These are phyloP conservation scores for Rhizomys pruinosus DNA, from an alignment of 2,113 vertebrate species.

Conservation along the genomic window DNA sequence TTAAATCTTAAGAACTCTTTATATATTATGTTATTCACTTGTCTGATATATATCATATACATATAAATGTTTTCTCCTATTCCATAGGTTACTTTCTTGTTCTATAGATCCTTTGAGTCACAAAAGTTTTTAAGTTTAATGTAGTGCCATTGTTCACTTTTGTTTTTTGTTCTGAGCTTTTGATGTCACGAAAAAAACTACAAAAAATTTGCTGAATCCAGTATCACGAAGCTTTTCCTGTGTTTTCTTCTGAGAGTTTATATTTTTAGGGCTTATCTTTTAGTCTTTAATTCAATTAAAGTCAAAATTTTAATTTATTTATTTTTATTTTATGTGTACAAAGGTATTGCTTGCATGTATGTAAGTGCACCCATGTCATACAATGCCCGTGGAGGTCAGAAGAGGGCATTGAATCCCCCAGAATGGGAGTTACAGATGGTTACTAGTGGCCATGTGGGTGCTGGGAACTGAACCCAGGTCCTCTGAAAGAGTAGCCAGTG, in stretches of 20 bases:
- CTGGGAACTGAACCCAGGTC: too few relatives aligned
- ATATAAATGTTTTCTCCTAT: background rate
- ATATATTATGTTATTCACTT: background rate
- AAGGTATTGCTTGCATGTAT: too few relatives aligned
- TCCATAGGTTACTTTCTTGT: background rate
- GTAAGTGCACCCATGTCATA: too few relatives aligned
- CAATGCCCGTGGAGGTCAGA: too few relatives aligned
- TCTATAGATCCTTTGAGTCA: background rate
- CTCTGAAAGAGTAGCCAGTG: too few relatives aligned
- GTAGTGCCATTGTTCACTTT: background rate
- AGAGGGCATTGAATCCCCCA: too few relatives aligned
- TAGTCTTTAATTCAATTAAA: background rate
- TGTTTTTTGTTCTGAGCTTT: background rate
- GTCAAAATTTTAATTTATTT: background rate
- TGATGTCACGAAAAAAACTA: background rate
- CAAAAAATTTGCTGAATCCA: background rate
- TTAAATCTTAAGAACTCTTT: background rate
- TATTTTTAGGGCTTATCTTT: conserved; percentile 10
- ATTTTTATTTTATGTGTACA: too few relatives aligned
- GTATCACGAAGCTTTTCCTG: background rate
- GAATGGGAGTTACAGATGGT: too few relatives aligned
- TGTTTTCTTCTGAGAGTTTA: conserved; percentile 27
- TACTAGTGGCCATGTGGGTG: too few relatives aligned
- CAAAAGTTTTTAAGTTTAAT: conserved; percentile 25
- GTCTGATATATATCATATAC: background rate